Base-by-base conservation (phyloP, 2,888 invertebrate genomes). In the Pristionchus mayeri region DNA sequence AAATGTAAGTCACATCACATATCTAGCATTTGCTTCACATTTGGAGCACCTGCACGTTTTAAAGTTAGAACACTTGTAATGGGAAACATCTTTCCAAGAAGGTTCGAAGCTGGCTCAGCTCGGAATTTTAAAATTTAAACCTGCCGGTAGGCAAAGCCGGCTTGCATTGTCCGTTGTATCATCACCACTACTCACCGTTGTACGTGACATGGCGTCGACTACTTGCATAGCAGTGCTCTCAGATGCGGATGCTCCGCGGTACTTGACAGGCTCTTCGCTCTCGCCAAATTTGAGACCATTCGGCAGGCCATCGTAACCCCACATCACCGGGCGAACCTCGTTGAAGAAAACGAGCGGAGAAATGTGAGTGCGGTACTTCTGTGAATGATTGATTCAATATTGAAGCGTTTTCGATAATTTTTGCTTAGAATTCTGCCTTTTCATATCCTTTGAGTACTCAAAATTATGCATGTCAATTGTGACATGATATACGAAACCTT, bases 251-350 rank as follows among this genome's bases (percentile, higher is more conserved):
- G 71, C 71, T n/a, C 71, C 71, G 2, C 71, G 37, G 24, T 71
- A 71, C 24, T 71, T 71, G 24, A 71, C 7, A 3, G n/a, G 40
- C 18, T 71, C 40, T 6, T 30, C 67, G n/a, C 21, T n/a, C n/a
- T 34, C 40, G 3, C 63, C 63, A 40, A 71, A 40, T 24, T 37
- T 71, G n/a, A 71, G 21, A 24, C 71, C 71, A 40, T 71, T 71
- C n/a, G 71, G 71, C 4, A 40, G 37, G 9, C 40, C n/a, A 24
- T 71, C 71, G 71, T 44, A 71, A 1, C 71, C 71, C 71, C 71
- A 40, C 3, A 71, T 11, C n/a, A 37, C 37, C 7, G 71, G 40
- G 1, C 37, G 71, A 44, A 71, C 40, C 37, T 71, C 71, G 71
- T 44, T 24, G 24, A 21, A 71, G 24, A 71, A 71, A 3, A 44